Evolutionary conservation across 2,888 invertebrate genomes (phyloP).

Genomic region (Leptinotarsa juncta): DNA sequence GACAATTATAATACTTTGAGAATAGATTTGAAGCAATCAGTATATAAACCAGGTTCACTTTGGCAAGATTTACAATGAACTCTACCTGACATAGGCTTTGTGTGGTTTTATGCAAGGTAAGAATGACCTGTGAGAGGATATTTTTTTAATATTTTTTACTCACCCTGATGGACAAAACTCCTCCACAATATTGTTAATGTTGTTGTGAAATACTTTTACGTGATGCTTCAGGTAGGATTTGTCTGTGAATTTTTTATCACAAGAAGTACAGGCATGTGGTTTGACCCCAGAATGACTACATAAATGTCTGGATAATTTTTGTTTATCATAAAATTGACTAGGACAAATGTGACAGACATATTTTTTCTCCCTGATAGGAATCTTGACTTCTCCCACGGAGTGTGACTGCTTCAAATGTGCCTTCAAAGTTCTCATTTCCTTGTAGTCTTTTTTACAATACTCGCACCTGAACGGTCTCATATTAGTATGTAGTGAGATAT

Average conservation of each 20-base stretch:
- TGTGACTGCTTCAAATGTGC: slow-evolving; percentile 68
- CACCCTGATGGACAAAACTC: neutral
- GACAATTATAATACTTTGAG: too few relatives aligned
- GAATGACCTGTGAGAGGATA: too few relatives aligned
- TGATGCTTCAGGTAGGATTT: slow-evolving; percentile 56
- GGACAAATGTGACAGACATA: slow-evolving; percentile 56
- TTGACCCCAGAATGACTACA: slow-evolving; percentile 55
- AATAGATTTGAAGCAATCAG: too few relatives aligned
- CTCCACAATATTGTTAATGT: slow-evolving; percentile 17
- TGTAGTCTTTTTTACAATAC: slow-evolving; percentile 68
- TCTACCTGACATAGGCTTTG: too few relatives aligned
- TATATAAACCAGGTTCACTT: too few relatives aligned
- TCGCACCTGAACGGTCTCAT: slow-evolving; percentile 61
- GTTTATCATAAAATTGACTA: slow-evolving; percentile 61
- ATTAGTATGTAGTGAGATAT: slow-evolving; percentile 54
- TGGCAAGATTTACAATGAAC: too few relatives aligned
- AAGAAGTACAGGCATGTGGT: slow-evolving; percentile 53
- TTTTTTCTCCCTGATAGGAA: slow-evolving; percentile 58
- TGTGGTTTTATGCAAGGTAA: too few relatives aligned
- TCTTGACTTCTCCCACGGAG: slow-evolving; percentile 61
- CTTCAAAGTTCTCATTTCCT: slow-evolving; percentile 49
- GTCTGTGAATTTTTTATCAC: slow-evolving; percentile 56
- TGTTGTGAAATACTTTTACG: slow-evolving; percentile 42
- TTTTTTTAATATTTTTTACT: too few relatives aligned
- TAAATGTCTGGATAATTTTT: slow-evolving; percentile 55